phyloP scores from a whole-genome alignment of 2,797 vertebrate species.

The Mionectes olivaceus region DNA sequence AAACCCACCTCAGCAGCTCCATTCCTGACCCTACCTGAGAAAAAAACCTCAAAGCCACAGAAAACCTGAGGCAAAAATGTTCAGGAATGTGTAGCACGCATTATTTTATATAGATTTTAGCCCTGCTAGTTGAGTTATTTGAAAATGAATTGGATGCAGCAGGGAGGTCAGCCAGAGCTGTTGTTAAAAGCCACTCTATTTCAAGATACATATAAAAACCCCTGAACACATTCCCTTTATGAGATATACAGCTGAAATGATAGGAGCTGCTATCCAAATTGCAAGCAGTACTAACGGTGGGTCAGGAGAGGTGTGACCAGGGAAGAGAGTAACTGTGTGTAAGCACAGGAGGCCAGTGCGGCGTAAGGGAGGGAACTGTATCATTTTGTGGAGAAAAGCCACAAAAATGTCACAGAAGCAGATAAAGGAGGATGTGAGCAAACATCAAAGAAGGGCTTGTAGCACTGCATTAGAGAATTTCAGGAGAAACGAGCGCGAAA shows the following conservation, averaged over 20 bases:
- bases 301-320: background rate
- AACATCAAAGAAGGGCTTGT: conserved; percentile 30
- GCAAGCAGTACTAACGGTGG: background rate
- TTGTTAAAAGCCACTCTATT: conserved; percentile 17
- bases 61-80: background rate
- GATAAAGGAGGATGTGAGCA: conserved; percentile 28
- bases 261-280: background rate
- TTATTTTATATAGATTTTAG: conserved; percentile 18
- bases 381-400: background rate
- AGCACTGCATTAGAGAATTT: background rate
- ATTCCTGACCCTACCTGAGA: background rate
- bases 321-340: background rate
- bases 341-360: background rate
- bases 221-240: background rate
- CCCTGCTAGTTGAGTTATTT: background rate
- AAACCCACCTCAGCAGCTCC: background rate
- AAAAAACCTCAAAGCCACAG: background rate
- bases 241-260: background rate
- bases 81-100: background rate
- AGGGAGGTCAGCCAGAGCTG: conserved; percentile 5
- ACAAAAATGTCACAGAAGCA: background rate
- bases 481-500: background rate
- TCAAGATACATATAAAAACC: background rate
- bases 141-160: conserved; percentile 1
- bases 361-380: background rate